Evolutionary conservation across 1,140 invertebrate species (phyloP), one percentile per base, ranked within the genome.

Genomic region (Diorhabda carinulata): DNA sequence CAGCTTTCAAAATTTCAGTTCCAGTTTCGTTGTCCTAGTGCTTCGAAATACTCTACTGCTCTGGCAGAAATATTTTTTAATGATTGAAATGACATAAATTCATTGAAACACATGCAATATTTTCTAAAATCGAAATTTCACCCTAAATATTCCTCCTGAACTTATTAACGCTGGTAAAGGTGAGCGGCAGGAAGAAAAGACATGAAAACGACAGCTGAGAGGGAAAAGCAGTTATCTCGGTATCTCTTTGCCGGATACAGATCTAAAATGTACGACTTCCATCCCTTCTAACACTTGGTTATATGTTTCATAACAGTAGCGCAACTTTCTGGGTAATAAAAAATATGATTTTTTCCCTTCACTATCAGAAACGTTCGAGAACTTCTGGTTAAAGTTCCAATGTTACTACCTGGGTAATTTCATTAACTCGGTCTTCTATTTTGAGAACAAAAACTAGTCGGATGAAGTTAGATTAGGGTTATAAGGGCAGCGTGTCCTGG

Each of bases 191-290:
- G 7, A 56, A 56, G 40, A 56, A 40, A 42, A 64, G 63, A 64
- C 63, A 57, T 64, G 45, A 64, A 44, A 25, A 47, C 5, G 56
- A 64, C 63, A 64, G 63, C 63, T 64, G 63, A 64, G 9, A n/a
- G 4, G 56, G 52, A 52, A n/a, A 52, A 52, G 47, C 47, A 4
- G 47, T 52, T 52, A 52, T 52, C 63, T 64, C 56, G 4, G 40
- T 43, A 64, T 64, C 63, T 64, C 9, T 43, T 64, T 44, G 63
- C 63, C 63, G 63, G 63, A 64, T 64, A 64, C 45, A 64, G 47
- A 52, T 52, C 47, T 44, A n/a, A 64, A 62, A 64, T 64, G 63
- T 64, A 64, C 41, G 45, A 64, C 63, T 64, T 64, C 63, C 63
- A 64, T 42, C 63, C 63, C 63, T 64, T 47, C 56, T 64, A 64